These are phyloP conservation scores for Saturnia pavonia DNA, from an alignment of 2,888 invertebrate genomes.

Conservation along the genomic window DNA sequence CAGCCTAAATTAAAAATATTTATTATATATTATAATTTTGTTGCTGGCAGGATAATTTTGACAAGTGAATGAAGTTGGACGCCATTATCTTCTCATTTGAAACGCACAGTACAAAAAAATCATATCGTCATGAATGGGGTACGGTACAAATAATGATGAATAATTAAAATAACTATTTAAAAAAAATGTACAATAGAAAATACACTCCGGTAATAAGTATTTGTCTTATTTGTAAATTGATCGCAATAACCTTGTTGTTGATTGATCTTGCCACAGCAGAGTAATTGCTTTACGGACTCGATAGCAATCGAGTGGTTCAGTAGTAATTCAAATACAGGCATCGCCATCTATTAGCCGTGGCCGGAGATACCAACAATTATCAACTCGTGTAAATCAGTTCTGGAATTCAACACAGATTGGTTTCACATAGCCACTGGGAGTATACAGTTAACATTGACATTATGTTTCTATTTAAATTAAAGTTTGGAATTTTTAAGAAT, in stretches of 20 bases:
- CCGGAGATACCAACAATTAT: conserved; percentile 32
- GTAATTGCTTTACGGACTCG: conserved; percentile 20
- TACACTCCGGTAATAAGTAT: neutral
- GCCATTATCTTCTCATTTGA: too few species aligned
- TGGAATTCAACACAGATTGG: conserved; percentile 7
- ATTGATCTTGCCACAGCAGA: conserved; percentile 29
- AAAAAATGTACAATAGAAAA: neutral
- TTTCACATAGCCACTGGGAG: conserved; percentile 8
- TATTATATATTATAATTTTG: too few species aligned
- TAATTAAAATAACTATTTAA: neutral
- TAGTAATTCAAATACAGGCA: conserved; percentile 34
- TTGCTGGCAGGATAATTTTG: too few species aligned
- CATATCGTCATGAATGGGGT: too few species aligned
- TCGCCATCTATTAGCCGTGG: conserved; percentile 33
- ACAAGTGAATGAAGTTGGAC: too few species aligned
- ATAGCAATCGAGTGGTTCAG: conserved; percentile 30
- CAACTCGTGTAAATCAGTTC: conserved; percentile 25
- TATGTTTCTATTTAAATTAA: neutral
- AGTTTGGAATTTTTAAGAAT: neutral
- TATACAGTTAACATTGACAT: conserved; percentile 11
- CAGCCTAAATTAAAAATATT: too few species aligned
- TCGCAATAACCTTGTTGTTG: conserved; percentile 19
- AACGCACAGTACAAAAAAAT: too few species aligned
- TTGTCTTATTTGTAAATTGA: neutral
- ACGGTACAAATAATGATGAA: too few species aligned